Conservation (phyloP, 1,140 invertebrate genomes). For the Helicoverpa zea region DNA sequence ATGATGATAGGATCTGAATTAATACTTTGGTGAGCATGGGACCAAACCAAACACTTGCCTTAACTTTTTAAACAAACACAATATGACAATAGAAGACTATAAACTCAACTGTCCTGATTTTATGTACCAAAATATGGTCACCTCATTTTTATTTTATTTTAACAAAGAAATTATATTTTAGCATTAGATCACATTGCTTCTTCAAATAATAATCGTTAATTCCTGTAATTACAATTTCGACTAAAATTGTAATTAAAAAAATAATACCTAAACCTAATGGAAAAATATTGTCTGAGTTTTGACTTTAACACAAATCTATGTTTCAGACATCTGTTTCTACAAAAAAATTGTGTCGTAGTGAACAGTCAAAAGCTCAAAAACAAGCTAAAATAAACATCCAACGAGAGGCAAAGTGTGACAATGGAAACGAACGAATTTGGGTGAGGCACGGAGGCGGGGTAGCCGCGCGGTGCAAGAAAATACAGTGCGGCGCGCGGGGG, state of each 20-base stretch:
- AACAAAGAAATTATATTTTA: no score
- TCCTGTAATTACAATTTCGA: no score
- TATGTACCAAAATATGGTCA: conserved; percentile 4
- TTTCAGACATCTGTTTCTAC: no score
- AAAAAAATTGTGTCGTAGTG: neutral
- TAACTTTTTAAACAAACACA: neutral
- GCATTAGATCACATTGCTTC: no score
- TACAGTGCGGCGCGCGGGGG: conserved; percentile 70
- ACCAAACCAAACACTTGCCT: no score
- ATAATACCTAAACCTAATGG: no score
- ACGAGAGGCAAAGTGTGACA: conserved; percentile 47
- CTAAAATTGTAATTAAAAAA: no score
- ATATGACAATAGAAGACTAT: neutral
- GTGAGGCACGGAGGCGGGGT: conserved; percentile 79
- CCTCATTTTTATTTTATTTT: neutral
- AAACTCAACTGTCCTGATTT: neutral
- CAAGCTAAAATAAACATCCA: neutral
- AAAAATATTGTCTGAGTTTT: no score
- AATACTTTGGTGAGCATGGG: no score
- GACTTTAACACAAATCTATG: no score
- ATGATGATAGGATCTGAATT: no score
- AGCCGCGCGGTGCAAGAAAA: conserved; percentile 78
- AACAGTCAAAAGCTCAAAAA: neutral
- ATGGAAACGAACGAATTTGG: conserved; percentile 72
- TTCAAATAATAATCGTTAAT: no score